Percentiles rank a stretch among this genome's conserved stretches.
Evolutionary conservation across 2,888 invertebrate genomes (phyloP).

Genomic region (Heliconius ethilla): DNA sequence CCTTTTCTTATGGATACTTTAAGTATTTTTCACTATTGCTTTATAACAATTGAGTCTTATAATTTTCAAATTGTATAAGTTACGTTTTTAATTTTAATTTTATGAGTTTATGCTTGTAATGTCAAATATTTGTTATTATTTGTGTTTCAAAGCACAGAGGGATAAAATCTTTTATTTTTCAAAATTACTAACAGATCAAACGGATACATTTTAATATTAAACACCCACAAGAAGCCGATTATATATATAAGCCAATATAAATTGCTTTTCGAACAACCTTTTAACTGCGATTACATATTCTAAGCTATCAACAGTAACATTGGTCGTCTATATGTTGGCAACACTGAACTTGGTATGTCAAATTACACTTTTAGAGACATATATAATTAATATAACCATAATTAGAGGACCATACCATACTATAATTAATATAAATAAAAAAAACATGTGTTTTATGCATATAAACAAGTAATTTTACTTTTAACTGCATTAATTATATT

Average conservation of each 20-base stretch:
- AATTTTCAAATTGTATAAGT: too few species aligned
- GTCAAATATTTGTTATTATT: too few species aligned
- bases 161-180: not conserved
- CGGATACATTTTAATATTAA: slow-evolving; percentile 51
- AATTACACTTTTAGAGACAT: slow-evolving; percentile 25
- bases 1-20: too few species aligned
- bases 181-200: slow-evolving; percentile 64
- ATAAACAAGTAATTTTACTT: not conserved
- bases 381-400: not conserved
- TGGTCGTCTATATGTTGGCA: slow-evolving; percentile 59
- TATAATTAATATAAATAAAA: not conserved
- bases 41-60: too few species aligned
- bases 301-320: slow-evolving; percentile 53
- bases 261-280: slow-evolving; percentile 74
- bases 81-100: too few species aligned
- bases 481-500: not conserved
- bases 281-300: slow-evolving; percentile 49
- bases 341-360: slow-evolving; percentile 51
- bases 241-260: slow-evolving; percentile 68
- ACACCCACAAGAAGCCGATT: slow-evolving; percentile 75
- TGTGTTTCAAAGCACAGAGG: too few species aligned
- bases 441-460: not conserved
- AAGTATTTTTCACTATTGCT: too few species aligned
- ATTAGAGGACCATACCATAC: too few species aligned
- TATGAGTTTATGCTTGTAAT: too few species aligned